Percentiles rank a stretch among this genome's conserved stretches.
These are phyloP conservation scores for Eriosoma lanigerum DNA, from an alignment of 1,140 invertebrate genomes.

Conservation along the genomic window DNA sequence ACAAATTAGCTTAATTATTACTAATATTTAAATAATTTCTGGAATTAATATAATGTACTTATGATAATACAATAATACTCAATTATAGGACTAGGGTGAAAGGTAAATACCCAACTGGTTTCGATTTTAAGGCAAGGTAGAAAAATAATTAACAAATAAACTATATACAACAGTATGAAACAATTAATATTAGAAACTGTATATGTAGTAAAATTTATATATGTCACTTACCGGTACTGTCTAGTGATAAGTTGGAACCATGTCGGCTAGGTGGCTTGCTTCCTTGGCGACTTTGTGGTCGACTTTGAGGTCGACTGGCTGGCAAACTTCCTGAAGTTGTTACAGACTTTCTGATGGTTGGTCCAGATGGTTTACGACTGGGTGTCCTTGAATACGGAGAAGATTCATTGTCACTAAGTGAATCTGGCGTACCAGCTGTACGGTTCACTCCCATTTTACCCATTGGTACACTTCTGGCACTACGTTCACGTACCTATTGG, in stretches of 20 bases:
- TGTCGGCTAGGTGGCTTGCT: constrained; percentile 90
- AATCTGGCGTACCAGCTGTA: constrained; percentile 78
- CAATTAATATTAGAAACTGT: too few relatives aligned
- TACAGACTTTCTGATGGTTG: constrained; percentile 4
- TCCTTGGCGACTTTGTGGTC: constrained; percentile 77
- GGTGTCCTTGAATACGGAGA: constrained; percentile 61
- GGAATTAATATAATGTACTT: too few relatives aligned
- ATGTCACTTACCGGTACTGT: constrained; percentile 75
- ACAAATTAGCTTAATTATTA: too few relatives aligned
- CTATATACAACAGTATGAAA: too few relatives aligned
- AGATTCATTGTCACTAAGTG: constrained; percentile 82
- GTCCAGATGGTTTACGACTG: constrained; percentile 56
- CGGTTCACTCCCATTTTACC: constrained; percentile 65
- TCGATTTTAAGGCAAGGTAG: too few relatives aligned
- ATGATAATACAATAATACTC: too few relatives aligned
- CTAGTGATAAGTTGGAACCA: constrained; percentile 86
- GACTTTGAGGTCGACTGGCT: constrained; percentile 70
- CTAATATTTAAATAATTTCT: too few relatives aligned
- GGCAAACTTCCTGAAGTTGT: constrained; percentile 61
- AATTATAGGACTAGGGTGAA: too few relatives aligned
- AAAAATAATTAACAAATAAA: too few relatives aligned
- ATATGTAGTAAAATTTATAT: too few relatives aligned
- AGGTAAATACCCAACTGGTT: too few relatives aligned
- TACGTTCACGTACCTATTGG: constrained; percentile 82
- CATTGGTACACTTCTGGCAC: constrained; percentile 82